Percentiles rank a stretch among this genome's conserved stretches.
These are phyloP conservation scores for Phalacrocorax pelagicus DNA, from an alignment of 2,113 vertebrate genomes.

Conservation along the genomic window DNA sequence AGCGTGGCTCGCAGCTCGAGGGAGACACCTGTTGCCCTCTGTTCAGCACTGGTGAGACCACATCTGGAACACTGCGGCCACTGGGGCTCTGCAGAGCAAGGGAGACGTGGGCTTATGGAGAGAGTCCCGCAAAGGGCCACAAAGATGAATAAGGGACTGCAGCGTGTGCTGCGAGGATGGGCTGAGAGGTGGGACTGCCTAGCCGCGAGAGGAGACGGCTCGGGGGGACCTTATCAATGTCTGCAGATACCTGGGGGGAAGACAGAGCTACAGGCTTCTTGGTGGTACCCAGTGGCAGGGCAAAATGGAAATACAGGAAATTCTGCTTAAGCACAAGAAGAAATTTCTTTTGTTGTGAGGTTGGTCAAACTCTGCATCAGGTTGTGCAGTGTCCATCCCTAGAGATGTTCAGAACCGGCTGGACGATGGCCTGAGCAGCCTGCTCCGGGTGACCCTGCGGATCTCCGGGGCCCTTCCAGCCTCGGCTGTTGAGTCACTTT, in stretches of 20 bases:
- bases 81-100: not conserved
- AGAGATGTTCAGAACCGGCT: not conserved
- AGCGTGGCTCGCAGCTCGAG: too few species aligned
- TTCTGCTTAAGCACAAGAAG: not conserved
- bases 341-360: not conserved
- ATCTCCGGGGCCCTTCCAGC: not conserved
- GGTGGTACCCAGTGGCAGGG: not conserved
- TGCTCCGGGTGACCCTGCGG: not conserved
- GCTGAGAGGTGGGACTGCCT: not conserved
- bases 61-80: not conserved
- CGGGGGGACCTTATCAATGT: accelerated
- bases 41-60: not conserved
- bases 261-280: not conserved
- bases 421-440: not conserved
- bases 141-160: not conserved
- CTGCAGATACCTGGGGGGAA: not conserved
- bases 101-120: not conserved
- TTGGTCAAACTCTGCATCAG: not conserved
- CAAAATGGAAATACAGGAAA: not conserved
- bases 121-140: not conserved
- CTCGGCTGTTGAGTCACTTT: not conserved
- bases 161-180: accelerated
- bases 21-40: not conserved
- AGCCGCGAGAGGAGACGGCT: not conserved
- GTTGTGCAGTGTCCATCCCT: not conserved